phyloP scores from a whole-genome alignment of 2,113 vertebrate species.

The Percina caprodes region DNA sequence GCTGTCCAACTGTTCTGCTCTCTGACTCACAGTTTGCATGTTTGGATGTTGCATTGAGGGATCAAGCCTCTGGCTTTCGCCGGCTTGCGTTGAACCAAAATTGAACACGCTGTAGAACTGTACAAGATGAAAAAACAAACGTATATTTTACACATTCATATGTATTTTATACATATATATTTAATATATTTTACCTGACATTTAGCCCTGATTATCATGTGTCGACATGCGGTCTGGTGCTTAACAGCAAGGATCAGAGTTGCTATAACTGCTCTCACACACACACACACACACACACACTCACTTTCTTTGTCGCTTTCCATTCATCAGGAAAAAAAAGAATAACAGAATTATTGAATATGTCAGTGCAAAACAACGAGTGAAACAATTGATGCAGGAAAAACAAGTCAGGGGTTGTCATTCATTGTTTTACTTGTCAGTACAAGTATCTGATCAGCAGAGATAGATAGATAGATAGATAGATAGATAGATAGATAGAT shows the following conservation, averaged over 20 bases:
- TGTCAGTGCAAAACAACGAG: constrained; percentile 42
- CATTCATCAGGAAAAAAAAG: constrained; percentile 42
- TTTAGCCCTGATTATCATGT: constrained; percentile 41
- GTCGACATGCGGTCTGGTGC: constrained; percentile 8
- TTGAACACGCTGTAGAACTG: constrained; percentile 35
- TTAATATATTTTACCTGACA: constrained; percentile 44
- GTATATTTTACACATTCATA: background rate
- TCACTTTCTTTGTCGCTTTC: background rate
- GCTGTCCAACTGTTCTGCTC: constrained; percentile 14
- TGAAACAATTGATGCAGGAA: constrained; percentile 30
- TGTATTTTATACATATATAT: no score
- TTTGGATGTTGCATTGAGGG: constrained; percentile 28
- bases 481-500: no score
- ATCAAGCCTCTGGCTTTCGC: constrained; percentile 32
- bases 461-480: no score
- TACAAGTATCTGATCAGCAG: constrained; percentile 35
- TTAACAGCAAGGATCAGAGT: constrained; percentile 17
- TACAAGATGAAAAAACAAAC: constrained; percentile 29
- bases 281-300: background rate
- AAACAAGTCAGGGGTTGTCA: constrained; percentile 37
- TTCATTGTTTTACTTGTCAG: constrained; percentile 58
- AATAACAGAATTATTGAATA: constrained; percentile 43
- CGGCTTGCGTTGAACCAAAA: constrained; percentile 11
- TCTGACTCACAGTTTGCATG: constrained; percentile 10
- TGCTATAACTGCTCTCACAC: constrained; percentile 3